Conservation (phyloP, 2,797 vertebrate species). For the Calcarius lapponicus region DNA sequence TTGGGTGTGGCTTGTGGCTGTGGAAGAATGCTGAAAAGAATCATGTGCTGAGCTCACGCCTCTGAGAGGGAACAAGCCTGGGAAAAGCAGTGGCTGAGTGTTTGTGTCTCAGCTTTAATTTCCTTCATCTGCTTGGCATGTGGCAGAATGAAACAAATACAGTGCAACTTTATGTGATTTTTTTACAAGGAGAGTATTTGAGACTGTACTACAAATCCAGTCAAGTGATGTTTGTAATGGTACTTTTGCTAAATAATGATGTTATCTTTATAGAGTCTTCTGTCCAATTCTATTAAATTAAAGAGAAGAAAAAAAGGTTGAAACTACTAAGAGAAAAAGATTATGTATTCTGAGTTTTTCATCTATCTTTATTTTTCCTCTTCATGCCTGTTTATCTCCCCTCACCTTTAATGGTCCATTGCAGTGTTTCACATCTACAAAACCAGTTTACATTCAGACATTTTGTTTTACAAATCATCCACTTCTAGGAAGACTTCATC, state of each 20-base stretch:
- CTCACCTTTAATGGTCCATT: background rate
- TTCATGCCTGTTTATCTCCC: background rate
- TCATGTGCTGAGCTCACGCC: slow-evolving; percentile 3
- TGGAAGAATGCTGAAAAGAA: slow-evolving; percentile 32
- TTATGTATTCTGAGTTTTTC: background rate
- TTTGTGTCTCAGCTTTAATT: background rate
- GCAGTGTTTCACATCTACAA: background rate
- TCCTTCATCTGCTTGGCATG: slow-evolving; percentile 8
- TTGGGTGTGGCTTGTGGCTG: slow-evolving; percentile 21
- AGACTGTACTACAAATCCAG: slow-evolving; percentile 13
- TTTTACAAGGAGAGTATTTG: background rate
- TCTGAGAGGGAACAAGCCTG: background rate
- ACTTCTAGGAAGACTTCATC: background rate
- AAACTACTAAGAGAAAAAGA: background rate
- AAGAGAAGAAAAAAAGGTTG: background rate
- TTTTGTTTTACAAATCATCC: background rate
- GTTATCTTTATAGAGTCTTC: background rate
- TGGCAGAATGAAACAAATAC: slow-evolving; percentile 22
- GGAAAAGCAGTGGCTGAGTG: slow-evolving; percentile 32
- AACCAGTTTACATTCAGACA: background rate
- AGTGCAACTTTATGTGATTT: background rate
- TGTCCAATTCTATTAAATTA: background rate
- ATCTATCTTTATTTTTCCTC: background rate
- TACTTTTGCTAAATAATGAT: background rate
- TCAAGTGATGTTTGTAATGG: slow-evolving; percentile 11